A percentile compares a stretch with the other conserved stretches of the same genome.
Evolutionary conservation across 2,113 vertebrate species (phyloP).

Genomic region (Scopus umbretta): DNA sequence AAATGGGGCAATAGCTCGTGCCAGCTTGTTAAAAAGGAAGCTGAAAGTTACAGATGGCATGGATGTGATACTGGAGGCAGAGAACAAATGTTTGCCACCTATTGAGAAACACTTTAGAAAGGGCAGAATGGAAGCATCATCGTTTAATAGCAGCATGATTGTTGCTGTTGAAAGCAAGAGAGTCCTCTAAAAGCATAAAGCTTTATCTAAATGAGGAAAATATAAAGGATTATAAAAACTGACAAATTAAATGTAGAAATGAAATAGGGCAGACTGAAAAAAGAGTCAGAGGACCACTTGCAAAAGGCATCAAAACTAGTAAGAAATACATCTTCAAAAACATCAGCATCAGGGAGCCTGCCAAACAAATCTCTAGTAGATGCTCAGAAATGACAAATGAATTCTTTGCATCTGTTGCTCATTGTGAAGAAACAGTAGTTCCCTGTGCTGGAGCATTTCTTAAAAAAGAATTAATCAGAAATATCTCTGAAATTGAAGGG

Average conservation of each 20-base stretch:
- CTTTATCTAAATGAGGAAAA: background rate
- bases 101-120: background rate
- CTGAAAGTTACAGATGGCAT: background rate
- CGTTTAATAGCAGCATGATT: background rate
- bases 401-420: conserved; percentile 1
- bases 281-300: background rate
- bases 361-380: background rate
- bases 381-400: background rate
- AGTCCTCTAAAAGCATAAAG: background rate
- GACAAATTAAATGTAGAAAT: background rate
- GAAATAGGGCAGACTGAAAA: background rate
- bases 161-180: background rate
- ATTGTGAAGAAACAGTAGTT: background rate
- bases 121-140: background rate
- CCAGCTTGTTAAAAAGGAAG: background rate
- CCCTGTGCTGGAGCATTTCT: background rate
- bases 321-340: background rate
- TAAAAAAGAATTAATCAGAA: background rate
- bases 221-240: background rate
- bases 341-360: background rate
- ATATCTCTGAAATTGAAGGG: background rate
- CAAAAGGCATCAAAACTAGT: background rate
- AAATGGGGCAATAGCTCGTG: background rate
- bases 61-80: background rate
- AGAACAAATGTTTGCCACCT: background rate